These are phyloP conservation scores for Meliscaeva auricollis DNA, from an alignment of 2,888 invertebrate species.

Conservation along the genomic window DNA sequence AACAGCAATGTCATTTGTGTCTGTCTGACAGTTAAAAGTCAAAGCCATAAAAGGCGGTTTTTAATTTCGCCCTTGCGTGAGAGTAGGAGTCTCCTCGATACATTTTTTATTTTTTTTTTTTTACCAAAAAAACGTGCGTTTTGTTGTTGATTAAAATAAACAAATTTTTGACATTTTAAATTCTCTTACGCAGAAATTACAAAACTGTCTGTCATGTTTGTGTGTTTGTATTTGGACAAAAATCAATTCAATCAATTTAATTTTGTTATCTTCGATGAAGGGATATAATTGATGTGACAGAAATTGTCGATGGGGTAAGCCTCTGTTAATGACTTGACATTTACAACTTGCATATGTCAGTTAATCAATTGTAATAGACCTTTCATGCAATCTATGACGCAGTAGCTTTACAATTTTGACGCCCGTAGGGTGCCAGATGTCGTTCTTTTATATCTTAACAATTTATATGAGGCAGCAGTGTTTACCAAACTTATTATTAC, in stretches of 20 bases:
- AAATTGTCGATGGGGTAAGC: slow-evolving; percentile 40
- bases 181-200: slow-evolving; percentile 16
- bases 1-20: background rate
- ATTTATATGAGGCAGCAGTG: background rate
- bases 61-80: slow-evolving; percentile 8
- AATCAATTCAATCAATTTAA: slow-evolving; percentile 8
- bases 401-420: background rate
- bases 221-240: background rate
- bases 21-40: slow-evolving; percentile 1
- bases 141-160: slow-evolving; percentile 29
- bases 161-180: slow-evolving; percentile 17
- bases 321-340: slow-evolving; percentile 11
- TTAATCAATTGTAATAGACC: slow-evolving; percentile 4
- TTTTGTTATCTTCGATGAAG: slow-evolving; percentile 2
- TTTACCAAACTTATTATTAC: slow-evolving; percentile 34
- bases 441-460: slow-evolving; percentile 9
- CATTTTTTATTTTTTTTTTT: background rate
- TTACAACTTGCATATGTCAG: slow-evolving; percentile 25
- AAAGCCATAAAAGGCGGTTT: slow-evolving; percentile 52
- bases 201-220: slow-evolving; percentile 17
- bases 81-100: slow-evolving; percentile 36
- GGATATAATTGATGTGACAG: slow-evolving; percentile 53
- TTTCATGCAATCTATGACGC: slow-evolving; percentile 33
- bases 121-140: slow-evolving; percentile 2
- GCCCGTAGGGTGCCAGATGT: slow-evolving; percentile 3